Base-by-base conservation (phyloP, 2,797 vertebrate species). In the Pogonophryne albipinna region DNA sequence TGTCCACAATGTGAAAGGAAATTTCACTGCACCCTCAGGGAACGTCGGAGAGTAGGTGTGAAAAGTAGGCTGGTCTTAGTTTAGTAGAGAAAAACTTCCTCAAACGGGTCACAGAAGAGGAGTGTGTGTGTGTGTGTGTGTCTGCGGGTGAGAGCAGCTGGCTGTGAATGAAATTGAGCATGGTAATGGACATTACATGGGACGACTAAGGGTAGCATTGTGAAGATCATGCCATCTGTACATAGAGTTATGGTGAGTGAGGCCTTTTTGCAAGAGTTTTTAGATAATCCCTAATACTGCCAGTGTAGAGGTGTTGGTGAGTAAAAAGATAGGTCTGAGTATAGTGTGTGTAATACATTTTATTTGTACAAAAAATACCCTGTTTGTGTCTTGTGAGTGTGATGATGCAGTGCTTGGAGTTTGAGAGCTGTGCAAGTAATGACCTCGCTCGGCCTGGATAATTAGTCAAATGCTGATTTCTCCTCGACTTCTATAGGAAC, bases 401-500 rank as follows among this genome's bases (percentile, higher is more conserved):
- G 85, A 84, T 71, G 79, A 86, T 85, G 83, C 74, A 86, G 85
- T 53, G 72, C 82, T 80, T 52, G 64, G 74, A 87, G 76, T 77
- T 52, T 44, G 67, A 85, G 78, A 86, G 79, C 82, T 79, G 61
- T 78, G 80, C 75, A 86, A 85, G 88, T 88, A 84, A 87, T 82
- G 80, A 86, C 84, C 75, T 76, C 58, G 67, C 76, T 88, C 77
- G 47, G 79, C 68, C 78, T 80, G 60, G 86, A 86, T 91, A 93
- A 93, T 94, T 91, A 92, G 90, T 87, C 89, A 90, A 91, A 92
- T 82, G 80, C 89, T 88, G 87, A 92, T 87, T 93, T 90, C 70
- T 86, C 23, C 79, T 56, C 46, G 52, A 82, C 89, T 90, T 80
- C 86, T 83, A 68, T 82, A 87, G 85, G 84, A 89, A 65, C 85